These are phyloP conservation scores for Seira sanloemensis DNA, from an alignment of 2,888 invertebrate species.

Conservation along the genomic window DNA sequence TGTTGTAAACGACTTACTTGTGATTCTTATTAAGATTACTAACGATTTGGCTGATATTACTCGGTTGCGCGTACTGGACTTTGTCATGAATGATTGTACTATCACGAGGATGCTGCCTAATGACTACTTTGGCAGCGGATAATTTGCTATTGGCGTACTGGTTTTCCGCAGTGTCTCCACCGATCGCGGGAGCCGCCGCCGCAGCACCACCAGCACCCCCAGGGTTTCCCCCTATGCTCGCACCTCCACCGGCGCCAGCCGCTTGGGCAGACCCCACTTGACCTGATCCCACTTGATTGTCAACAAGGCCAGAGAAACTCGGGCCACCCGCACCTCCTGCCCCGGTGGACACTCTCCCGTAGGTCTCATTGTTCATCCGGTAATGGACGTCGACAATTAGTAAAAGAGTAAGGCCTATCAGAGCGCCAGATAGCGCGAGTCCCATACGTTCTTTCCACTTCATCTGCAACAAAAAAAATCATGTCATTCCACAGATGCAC, in stretches of 20 bases:
- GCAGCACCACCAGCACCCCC: constrained; percentile 30
- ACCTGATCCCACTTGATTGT: constrained; percentile 65
- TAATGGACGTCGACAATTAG: constrained; percentile 73
- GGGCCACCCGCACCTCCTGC: constrained; percentile 49
- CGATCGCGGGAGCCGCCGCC: constrained; percentile 30
- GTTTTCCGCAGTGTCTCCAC: constrained; percentile 70
- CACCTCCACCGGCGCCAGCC: constrained; percentile 58
- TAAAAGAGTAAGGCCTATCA: constrained; percentile 73
- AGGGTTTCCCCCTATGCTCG: constrained; percentile 23
- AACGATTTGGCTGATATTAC: constrained; percentile 72
- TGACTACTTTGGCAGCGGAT: constrained; percentile 66
- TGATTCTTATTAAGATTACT: constrained; percentile 55
- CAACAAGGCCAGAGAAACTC: constrained; percentile 33
- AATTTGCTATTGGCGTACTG: constrained; percentile 73
- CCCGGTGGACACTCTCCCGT: constrained; percentile 57
- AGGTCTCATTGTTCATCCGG: constrained; percentile 68
- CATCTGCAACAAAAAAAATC: constrained; percentile 71
- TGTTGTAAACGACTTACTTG: constrained; percentile 57
- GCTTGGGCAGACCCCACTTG: constrained; percentile 61
- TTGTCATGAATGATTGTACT: constrained; percentile 72
- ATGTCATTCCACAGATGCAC: constrained; percentile 44
- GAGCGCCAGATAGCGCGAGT: constrained; percentile 71
- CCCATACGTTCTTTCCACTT: constrained; percentile 73
- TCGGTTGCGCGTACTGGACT: constrained; percentile 72
- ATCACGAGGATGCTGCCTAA: constrained; percentile 68